These are phyloP conservation scores for Centroberyx gerrardi DNA, from an alignment of 2,797 vertebrate species.

Conservation along the genomic window DNA sequence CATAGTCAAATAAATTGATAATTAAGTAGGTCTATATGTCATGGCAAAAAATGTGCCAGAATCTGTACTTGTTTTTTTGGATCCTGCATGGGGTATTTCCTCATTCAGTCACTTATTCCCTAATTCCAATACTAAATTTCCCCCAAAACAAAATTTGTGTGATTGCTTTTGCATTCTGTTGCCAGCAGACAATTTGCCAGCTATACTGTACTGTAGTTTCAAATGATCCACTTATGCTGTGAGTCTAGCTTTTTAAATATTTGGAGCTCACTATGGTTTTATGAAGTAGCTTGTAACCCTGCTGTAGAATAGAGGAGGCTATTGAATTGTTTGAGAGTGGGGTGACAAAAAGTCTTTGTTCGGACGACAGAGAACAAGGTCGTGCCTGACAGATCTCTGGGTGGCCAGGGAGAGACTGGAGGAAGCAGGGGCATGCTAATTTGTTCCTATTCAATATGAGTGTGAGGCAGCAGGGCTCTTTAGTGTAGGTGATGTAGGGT, in stretches of 20 bases:
- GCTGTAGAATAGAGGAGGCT: not conserved
- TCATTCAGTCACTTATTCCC: not conserved
- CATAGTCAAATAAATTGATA: no score
- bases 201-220: not conserved
- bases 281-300: slow-evolving; percentile 1
- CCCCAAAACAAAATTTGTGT: not conserved
- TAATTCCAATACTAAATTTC: not conserved
- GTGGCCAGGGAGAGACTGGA: slow-evolving; percentile 34
- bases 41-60: no score
- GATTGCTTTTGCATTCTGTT: not conserved
- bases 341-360: slow-evolving; percentile 47
- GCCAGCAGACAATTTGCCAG: not conserved
- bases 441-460: slow-evolving; percentile 24
- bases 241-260: slow-evolving; percentile 20
- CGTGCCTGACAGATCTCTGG: slow-evolving; percentile 47
- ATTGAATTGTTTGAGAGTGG: slow-evolving; percentile 49
- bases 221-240: not conserved
- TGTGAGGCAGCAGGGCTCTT: slow-evolving; percentile 16
- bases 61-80: not conserved
- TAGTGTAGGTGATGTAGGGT: slow-evolving; percentile 28
- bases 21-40: no score
- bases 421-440: slow-evolving; percentile 58
- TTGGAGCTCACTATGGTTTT: not conserved
- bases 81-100: not conserved
- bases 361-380: slow-evolving; percentile 63